A percentile compares a stretch with the other conserved stretches of the same genome.
Evolutionary conservation across 2,113 vertebrate genomes (phyloP).

Genomic region (Calyptommatus sinebrachiatus): DNA sequence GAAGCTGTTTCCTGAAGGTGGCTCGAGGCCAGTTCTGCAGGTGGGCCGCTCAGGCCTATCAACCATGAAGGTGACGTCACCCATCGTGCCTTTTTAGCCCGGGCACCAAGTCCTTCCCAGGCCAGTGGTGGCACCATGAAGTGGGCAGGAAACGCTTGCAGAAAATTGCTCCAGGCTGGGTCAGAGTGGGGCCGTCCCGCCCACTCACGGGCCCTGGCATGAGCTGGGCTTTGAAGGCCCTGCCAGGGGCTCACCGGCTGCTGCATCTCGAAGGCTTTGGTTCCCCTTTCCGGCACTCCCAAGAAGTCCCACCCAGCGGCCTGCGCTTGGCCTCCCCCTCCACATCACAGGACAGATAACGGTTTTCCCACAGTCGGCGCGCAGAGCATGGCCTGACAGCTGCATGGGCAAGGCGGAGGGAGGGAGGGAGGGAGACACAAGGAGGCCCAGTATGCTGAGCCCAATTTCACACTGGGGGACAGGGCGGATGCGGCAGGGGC

Average conservation of each 20-base stretch:
- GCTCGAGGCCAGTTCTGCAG: too few species aligned
- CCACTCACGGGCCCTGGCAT: not conserved
- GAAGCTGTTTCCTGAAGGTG: too few species aligned
- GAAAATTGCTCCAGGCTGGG: not conserved
- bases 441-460: not conserved
- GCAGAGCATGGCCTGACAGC: conserved; percentile 20
- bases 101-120: not conserved
- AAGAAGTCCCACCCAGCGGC: not conserved
- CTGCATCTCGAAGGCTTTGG: conserved; percentile 47
- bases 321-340: not conserved
- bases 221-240: fast-evolving
- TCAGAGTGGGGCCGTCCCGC: not conserved
- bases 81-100: not conserved
- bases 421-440: not conserved
- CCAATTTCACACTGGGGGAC: conserved; percentile 8
- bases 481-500: too few species aligned
- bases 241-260: not conserved
- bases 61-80: too few species aligned
- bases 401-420: conserved; percentile 1
- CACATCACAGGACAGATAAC: not conserved
- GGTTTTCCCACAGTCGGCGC: conserved; percentile 18
- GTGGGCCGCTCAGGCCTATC: too few species aligned
- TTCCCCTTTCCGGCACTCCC: not conserved
- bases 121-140: not conserved
- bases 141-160: not conserved